Evolutionary conservation across 2,113 vertebrate genomes (phyloP).

Genomic region (Neogobius melanostomus): DNA sequence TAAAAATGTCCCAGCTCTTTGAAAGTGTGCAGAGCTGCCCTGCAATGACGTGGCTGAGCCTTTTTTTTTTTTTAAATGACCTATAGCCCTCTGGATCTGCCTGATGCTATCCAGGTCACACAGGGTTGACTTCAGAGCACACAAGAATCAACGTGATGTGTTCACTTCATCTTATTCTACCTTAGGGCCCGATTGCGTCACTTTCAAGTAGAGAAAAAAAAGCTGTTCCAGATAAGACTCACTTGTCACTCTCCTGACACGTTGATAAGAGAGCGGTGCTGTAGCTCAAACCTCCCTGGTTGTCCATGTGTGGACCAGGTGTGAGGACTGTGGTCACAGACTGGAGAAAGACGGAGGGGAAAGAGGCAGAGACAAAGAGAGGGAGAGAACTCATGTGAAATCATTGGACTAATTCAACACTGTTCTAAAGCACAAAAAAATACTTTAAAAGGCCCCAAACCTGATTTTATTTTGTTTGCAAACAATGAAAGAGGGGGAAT

Average conservation of each 20-base stretch:
- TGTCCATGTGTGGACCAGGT: slow-evolving; percentile 70
- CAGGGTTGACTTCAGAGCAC: background rate
- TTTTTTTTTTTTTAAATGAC: slow-evolving; percentile 9
- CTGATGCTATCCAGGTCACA: slow-evolving; percentile 17
- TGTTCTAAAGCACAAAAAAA: background rate
- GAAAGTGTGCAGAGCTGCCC: slow-evolving; percentile 20
- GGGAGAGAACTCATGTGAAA: background rate
- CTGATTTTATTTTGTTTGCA: no score
- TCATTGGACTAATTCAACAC: slow-evolving; percentile 15
- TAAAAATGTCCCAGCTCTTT: slow-evolving; percentile 17
- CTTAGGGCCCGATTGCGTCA: slow-evolving; percentile 12
- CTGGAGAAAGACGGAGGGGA: slow-evolving; percentile 10
- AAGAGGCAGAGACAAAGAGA: no score
- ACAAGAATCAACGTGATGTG: background rate
- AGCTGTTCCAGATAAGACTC: slow-evolving; percentile 6
- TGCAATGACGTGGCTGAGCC: slow-evolving; percentile 26
- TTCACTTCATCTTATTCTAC: background rate
- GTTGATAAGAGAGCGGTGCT: slow-evolving; percentile 48
- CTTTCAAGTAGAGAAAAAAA: background rate
- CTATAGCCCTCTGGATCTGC: slow-evolving; percentile 8
- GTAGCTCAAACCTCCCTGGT: slow-evolving; percentile 53
- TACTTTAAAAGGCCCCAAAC: no score
- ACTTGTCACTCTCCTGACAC: slow-evolving; percentile 40
- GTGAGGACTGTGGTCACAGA: slow-evolving; percentile 53
- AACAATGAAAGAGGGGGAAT: no score